Percentiles rank a stretch among this genome's conserved stretches.
phyloP scores from a whole-genome alignment of 2,113 vertebrate species.

The Neolamprologus devosi region DNA sequence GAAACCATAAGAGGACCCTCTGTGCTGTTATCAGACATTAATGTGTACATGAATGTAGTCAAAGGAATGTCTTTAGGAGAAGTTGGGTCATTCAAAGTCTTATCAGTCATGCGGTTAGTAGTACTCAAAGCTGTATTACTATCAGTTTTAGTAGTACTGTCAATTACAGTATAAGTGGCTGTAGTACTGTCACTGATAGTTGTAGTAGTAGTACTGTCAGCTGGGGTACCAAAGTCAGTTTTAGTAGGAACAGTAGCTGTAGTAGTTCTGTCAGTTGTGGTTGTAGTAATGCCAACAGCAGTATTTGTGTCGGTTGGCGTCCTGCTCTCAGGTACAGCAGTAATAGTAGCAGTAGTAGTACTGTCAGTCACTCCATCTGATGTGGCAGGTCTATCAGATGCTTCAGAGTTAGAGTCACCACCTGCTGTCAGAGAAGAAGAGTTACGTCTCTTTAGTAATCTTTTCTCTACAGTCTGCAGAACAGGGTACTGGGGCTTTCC shows the following conservation, averaged over 20 bases:
- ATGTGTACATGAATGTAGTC: not conserved
- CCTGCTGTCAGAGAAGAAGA: conserved; percentile 61
- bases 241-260: not conserved
- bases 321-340: not conserved
- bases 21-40: not conserved
- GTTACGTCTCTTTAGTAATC: conserved; percentile 30
- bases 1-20: not conserved
- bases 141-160: not conserved
- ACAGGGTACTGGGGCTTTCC: not conserved
- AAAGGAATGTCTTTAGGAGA: not conserved
- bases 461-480: not conserved
- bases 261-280: not conserved
- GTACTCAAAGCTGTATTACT: not conserved
- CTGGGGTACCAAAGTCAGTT: not conserved
- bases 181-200: not conserved
- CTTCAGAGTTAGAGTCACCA: conserved; percentile 38
- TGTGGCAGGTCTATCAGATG: conserved; percentile 41
- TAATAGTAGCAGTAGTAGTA: not conserved
- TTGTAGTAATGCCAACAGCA: not conserved
- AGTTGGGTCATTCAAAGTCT: not conserved
- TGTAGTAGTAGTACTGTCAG: not conserved
- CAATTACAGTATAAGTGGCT: not conserved
- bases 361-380: conserved; percentile 35
- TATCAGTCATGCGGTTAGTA: not conserved
- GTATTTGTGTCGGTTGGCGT: not conserved